These are phyloP conservation scores for Lepus europaeus DNA, from an alignment of 2,113 vertebrate species.

Conservation along the genomic window DNA sequence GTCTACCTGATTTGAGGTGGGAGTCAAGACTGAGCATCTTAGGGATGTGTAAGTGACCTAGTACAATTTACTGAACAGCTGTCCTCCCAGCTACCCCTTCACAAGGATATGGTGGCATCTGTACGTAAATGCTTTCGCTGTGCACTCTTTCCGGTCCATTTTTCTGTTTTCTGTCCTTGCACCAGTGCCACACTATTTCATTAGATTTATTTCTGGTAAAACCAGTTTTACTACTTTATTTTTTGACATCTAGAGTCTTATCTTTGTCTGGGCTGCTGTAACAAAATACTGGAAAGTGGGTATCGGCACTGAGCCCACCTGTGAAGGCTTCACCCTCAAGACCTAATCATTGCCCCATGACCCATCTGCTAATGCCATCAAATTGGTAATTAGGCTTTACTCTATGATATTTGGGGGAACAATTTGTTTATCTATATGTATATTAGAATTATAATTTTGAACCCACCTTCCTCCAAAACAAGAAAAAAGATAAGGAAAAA, in stretches of 20 bases:
- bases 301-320: background rate
- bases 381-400: background rate
- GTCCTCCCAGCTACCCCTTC: background rate
- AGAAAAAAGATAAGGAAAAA: background rate
- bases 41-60: background rate
- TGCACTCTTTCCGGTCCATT: background rate
- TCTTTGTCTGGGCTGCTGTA: background rate
- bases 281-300: background rate
- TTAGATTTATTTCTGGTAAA: background rate
- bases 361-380: background rate
- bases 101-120: background rate
- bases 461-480: background rate
- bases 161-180: background rate
- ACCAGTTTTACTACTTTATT: background rate
- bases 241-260: background rate
- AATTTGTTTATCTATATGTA: background rate
- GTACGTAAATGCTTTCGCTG: background rate
- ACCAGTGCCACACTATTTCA: background rate
- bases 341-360: background rate
- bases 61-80: background rate
- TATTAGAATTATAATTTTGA: constrained; percentile 26
- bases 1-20: background rate
- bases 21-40: background rate
- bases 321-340: background rate
- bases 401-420: background rate